A percentile compares a stretch with the other conserved stretches of the same genome.
Evolutionary conservation across 2,888 invertebrate species (phyloP).

Genomic region (Urechis unicinctus): DNA sequence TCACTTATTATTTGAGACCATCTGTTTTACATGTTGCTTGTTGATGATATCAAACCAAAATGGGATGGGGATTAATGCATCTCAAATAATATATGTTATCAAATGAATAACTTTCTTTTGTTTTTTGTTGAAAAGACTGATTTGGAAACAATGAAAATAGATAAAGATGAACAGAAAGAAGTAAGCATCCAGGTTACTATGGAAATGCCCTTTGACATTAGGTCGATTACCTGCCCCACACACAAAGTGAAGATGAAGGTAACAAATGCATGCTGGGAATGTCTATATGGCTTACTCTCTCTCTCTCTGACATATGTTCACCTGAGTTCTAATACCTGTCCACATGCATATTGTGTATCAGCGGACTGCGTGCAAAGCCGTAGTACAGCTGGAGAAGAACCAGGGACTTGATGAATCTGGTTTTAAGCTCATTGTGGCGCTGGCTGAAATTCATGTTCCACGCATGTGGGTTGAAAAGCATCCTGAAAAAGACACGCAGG

Average conservation of each 20-base stretch:
- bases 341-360: slow-evolving; percentile 8
- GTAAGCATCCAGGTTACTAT: slow-evolving; percentile 36
- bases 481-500: slow-evolving; percentile 22
- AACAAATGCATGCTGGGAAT: neutral
- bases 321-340: neutral
- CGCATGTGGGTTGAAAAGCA: slow-evolving; percentile 51
- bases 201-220: slow-evolving; percentile 51
- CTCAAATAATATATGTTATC: too few species aligned
- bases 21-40: too few species aligned
- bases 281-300: neutral
- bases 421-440: slow-evolving; percentile 47
- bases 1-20: too few species aligned
- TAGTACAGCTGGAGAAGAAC: slow-evolving; percentile 35
- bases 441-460: slow-evolving; percentile 51
- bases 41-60: too few species aligned
- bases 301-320: neutral
- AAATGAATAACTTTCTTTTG: too few species aligned
- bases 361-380: slow-evolving; percentile 46
- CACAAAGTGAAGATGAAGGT: slow-evolving; percentile 44
- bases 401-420: slow-evolving; percentile 36
- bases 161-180: slow-evolving; percentile 14
- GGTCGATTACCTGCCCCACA: slow-evolving; percentile 38
- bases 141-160: slow-evolving; percentile 24
- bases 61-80: too few species aligned
- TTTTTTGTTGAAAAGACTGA: slow-evolving; percentile 20